phyloP scores from a whole-genome alignment of 1,140 invertebrate genomes.

The fruit fly (Drosophila melanogaster) region DNA sequence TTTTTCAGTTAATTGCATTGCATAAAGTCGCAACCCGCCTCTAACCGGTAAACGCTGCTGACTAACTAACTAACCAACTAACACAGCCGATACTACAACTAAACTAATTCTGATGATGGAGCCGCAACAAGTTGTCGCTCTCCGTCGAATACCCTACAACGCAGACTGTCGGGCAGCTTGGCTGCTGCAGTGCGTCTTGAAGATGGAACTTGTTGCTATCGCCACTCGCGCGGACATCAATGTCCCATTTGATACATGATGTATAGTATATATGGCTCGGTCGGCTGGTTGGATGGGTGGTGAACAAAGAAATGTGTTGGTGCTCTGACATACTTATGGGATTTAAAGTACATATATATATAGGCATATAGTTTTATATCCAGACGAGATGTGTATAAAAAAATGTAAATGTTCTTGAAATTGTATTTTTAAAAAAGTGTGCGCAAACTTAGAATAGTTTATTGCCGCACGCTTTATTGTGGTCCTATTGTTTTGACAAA shows the following conservation, averaged over 20 bases:
- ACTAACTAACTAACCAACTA: slow-evolving; percentile 41
- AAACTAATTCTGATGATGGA: slow-evolving; percentile 24
- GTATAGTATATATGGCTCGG: background rate
- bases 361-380: slow-evolving; percentile 20
- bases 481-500: slow-evolving; percentile 7
- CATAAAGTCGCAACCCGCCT: slow-evolving; percentile 51
- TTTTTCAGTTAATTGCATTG: slow-evolving; percentile 57
- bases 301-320: slow-evolving; percentile 27
- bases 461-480: background rate
- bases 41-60: slow-evolving; percentile 45
- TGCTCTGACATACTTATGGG: slow-evolving; percentile 10
- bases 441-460: slow-evolving; percentile 4
- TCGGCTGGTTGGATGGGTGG: background rate
- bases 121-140: slow-evolving; percentile 31
- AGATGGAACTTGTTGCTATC: background rate
- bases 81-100: slow-evolving; percentile 15
- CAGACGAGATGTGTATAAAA: slow-evolving; percentile 14
- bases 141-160: slow-evolving; percentile 26
- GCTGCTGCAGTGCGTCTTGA: background rate
- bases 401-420: slow-evolving; percentile 37
- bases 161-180: background rate
- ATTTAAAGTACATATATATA: slow-evolving; percentile 6
- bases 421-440: slow-evolving; percentile 26
- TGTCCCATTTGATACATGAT: slow-evolving; percentile 11
- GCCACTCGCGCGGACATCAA: slow-evolving; percentile 11